phyloP scores from a whole-genome alignment of 2,888 invertebrate genomes.

The Tinea semifulvella region DNA sequence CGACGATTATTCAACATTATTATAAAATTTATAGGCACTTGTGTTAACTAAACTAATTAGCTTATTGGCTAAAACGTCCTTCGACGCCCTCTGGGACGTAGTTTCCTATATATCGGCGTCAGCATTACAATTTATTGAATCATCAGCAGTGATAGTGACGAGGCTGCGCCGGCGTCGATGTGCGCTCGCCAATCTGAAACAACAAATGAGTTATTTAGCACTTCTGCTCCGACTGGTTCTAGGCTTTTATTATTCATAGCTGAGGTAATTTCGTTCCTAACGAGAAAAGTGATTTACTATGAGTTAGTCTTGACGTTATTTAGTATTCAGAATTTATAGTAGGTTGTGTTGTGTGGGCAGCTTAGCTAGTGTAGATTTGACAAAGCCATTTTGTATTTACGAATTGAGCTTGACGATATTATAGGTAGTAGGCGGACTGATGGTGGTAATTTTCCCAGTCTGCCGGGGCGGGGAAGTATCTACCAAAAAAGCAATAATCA shows the following conservation, averaged over 20 bases:
- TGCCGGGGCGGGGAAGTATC: too few species aligned
- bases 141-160: conserved; percentile 48
- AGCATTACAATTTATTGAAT: conserved; percentile 65
- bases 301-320: background rate
- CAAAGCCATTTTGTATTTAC: too few species aligned
- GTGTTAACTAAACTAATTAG: conserved; percentile 38
- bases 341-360: too few species aligned
- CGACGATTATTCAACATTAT: conserved; percentile 62
- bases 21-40: conserved; percentile 48
- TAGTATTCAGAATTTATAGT: background rate
- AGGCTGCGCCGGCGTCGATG: conserved; percentile 39
- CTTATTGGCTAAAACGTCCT: conserved; percentile 48
- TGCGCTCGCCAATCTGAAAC: conserved; percentile 40
- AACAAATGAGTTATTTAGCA: conserved; percentile 23
- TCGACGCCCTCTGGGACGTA: conserved; percentile 65
- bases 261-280: background rate
- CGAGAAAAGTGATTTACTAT: background rate
- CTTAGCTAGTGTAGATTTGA: too few species aligned
- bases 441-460: too few species aligned
- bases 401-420: too few species aligned
- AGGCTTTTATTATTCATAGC: background rate
- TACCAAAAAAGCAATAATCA: too few species aligned
- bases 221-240: background rate
- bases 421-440: too few species aligned
- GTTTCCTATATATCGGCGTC: conserved; percentile 58